A percentile compares a stretch with the other conserved stretches of the same genome.
These are phyloP conservation scores for Aplocera efformata DNA, from an alignment of 2,888 invertebrate species.

Conservation along the genomic window DNA sequence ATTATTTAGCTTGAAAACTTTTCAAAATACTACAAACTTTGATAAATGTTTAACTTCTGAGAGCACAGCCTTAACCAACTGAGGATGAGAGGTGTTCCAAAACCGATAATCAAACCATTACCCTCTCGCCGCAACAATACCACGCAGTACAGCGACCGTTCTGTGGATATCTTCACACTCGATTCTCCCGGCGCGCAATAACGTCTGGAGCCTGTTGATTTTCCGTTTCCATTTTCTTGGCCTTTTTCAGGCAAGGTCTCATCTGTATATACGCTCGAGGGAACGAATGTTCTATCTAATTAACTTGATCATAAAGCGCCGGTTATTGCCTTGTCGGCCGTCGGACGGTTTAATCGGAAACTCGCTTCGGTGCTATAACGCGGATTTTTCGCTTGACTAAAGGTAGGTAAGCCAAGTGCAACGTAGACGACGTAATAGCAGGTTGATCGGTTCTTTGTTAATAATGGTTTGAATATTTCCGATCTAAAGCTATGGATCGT, in stretches of 20 bases:
- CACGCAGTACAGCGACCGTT: conserved; percentile 8
- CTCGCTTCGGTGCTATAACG: conserved; percentile 46
- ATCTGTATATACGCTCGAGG: conserved; percentile 67
- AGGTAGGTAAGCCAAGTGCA: conserved; percentile 18
- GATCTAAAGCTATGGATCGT: conserved; percentile 7
- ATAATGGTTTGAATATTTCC: conserved; percentile 12
- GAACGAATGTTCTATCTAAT: conserved; percentile 76
- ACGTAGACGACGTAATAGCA: conserved; percentile 11
- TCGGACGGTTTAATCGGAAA: conserved; percentile 58
- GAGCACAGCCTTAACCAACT: no score
- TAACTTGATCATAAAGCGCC: conserved; percentile 75
- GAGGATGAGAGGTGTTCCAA: conserved; percentile 3
- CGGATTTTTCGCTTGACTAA: conserved; percentile 34
- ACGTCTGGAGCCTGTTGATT: conserved; percentile 38
- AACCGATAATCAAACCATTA: conserved; percentile 15
- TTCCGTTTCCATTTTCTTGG: conserved; percentile 43
- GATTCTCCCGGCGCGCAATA: conserved; percentile 18
- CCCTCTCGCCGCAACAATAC: conserved; percentile 2
- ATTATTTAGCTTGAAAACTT: no score
- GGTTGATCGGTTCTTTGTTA: conserved; percentile 15
- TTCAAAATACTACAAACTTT: no score
- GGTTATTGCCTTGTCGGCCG: conserved; percentile 66
- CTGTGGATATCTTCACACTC: conserved; percentile 25
- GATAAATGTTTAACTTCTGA: no score
- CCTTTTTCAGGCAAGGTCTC: conserved; percentile 50